Base-by-base conservation (phyloP, 2,113 vertebrate genomes). In the Colaptes auratus region DNA sequence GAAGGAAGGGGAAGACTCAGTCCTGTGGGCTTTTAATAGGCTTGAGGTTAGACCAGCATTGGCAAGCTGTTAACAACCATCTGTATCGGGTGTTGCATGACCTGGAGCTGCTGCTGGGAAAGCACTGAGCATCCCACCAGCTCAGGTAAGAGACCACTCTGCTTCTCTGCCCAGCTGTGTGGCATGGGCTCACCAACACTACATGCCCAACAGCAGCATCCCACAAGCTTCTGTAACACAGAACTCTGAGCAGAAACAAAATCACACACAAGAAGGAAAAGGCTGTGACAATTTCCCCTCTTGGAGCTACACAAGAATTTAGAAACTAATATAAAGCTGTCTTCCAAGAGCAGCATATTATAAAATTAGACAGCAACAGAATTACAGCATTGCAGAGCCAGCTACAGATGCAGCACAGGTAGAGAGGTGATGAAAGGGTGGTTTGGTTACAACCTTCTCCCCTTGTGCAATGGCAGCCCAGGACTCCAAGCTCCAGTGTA, bases 151-250 rank as follows among this genome's bases (percentile, higher is more conserved):
- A 52, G 14, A 35, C 13, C 39, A 50, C n/a, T 23, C 59, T 69
- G 42, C 86, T 64, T 55, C 55, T 36, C 33, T 70, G 66, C 82
- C 67, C 88, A 66, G 39, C 27, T 6, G 44, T 5, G 36, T 1
- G 1, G 36, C 65, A 15, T 0, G 1, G 56, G 46, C 56, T 91
- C 7, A 3, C 48, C 36, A 52, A 8, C 4, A 3, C 28, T 70
- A 58, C 39, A 9, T 30, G 33, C n/a, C n/a, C n/a, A n/a, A 15
- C 53, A 73, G 72, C 76, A 73, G 59, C 28, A 14, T 8, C 63
- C 50, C 2, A 0, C 28, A 12, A 35, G 27, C 33, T 35, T 53
- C 56, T 6, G 0, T 8, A 61, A 50, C 0, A 0, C 5, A 0
- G 31, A 33, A 24, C 50, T 53, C 39, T 1, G 0, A 23, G 36